Base-by-base conservation (phyloP, 2,888 invertebrate genomes). In the Pherbina coryleti region DNA sequence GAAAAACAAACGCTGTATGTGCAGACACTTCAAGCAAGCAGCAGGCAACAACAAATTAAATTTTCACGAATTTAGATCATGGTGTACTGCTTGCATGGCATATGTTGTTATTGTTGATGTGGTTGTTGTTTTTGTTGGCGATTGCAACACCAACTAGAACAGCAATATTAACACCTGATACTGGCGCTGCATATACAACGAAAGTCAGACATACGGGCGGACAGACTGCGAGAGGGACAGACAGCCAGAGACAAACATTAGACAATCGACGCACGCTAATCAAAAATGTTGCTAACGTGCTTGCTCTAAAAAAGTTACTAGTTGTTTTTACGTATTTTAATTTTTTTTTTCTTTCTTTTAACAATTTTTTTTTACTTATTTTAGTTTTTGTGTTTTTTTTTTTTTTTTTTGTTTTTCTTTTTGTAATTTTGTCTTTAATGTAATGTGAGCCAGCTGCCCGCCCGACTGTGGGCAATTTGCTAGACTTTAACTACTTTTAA, bases 121-220 rank as follows among this genome's bases (percentile, higher is more conserved):
- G 11, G 19, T 60, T 22, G 3, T 19, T 60, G 19, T 62, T n/a
- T 4, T 7, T 62, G 19, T 62, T 25, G 17, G n/a, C 34, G n/a
- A 5, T 66, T 66, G 34, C 51, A 69, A 51, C 25, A 51, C 69
- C 28, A 69, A 69, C 69, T 69, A 69, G 51, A 69, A 69, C 69
- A 69, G 25, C 69, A 69, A 69, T 69, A 69, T 69, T 69, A 69
- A 69, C 69, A 69, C 69, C 69, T 69, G 69, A 69, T 69, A 49
- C 51, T 44, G 44, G 44, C 28, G 31, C 64, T 5, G 64, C 64
- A 17, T 17, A 17, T 28, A 60, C 25, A 60, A 28, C 8, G 14
- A 14, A 28, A 60, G 57, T 25, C 22, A 25, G 57, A 60, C 57
- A 19, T 7, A 25, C 57, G 11, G 57, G 19, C 19, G 57, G 57